Conservation (phyloP, 2,113 vertebrate genomes). For the Eudyptes chrysolophus region DNA sequence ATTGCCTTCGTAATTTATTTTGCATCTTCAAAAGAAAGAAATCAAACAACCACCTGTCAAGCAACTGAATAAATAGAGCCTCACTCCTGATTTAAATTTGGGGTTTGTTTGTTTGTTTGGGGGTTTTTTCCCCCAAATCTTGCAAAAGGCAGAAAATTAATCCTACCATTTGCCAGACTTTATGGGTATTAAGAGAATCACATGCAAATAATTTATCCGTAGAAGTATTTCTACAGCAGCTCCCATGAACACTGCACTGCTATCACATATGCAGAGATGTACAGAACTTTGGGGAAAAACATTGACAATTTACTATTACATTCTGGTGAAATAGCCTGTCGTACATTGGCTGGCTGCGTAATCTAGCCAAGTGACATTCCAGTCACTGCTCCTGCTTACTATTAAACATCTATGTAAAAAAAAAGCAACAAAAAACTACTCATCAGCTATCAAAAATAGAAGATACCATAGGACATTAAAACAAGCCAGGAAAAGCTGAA, state of each 20-base stretch:
- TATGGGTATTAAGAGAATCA: background rate
- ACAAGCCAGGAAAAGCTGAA: background rate
- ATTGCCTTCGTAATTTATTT: background rate
- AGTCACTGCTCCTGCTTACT: too few species aligned
- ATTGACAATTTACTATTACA: too few species aligned
- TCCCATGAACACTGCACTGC: background rate
- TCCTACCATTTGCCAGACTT: background rate
- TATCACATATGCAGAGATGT: background rate
- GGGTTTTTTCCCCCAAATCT: background rate
- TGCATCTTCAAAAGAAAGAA: background rate
- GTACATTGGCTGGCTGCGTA: too few species aligned
- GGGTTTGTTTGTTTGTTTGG: background rate
- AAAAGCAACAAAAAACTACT: background rate
- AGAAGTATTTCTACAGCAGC: background rate
- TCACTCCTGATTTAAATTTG: background rate
- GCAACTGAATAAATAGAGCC: background rate
- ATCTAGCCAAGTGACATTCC: background rate
- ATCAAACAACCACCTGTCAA: slow-evolving; percentile 7
- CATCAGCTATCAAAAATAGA: background rate
- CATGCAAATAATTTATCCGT: background rate
- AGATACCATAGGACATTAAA: background rate
- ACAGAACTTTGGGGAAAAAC: background rate
- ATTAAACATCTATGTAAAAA: background rate
- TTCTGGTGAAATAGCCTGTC: background rate
- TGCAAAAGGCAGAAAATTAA: slow-evolving; percentile 12